Evolutionary conservation across 2,797 vertebrate species (phyloP).

Genomic region (Botia kubotai): DNA sequence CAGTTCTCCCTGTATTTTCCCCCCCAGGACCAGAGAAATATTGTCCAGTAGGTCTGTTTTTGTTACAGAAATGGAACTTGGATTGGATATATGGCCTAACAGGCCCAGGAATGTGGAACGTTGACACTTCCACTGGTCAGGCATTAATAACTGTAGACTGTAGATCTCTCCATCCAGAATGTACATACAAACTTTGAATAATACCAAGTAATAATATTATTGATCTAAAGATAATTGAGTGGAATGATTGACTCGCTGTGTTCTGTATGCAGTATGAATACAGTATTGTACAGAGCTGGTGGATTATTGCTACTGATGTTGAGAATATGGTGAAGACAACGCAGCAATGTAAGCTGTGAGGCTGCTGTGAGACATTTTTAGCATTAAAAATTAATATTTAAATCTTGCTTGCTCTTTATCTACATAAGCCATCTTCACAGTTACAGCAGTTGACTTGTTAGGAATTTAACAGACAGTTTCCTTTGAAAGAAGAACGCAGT

Average conservation of each 20-base stretch:
- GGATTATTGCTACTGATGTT: conserved; percentile 43
- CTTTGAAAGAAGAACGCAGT: background rate
- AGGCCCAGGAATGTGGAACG: background rate
- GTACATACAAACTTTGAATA: conserved; percentile 73
- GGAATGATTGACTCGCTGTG: conserved; percentile 49
- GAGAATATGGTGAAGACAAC: conserved; percentile 8
- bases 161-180: conserved; percentile 51
- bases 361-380: conserved; percentile 40
- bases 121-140: background rate
- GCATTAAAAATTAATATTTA: conserved; percentile 55
- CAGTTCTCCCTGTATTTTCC: background rate
- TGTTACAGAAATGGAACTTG: background rate
- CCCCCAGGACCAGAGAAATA: background rate
- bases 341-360: background rate
- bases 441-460: background rate
- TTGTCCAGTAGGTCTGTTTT: background rate
- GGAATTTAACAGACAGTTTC: too few species aligned
- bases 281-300: conserved; percentile 41
- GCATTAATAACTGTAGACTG: conserved; percentile 2
- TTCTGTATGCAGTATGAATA: conserved; percentile 41
- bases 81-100: background rate
- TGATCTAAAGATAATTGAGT: conserved; percentile 64
- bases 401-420: background rate
- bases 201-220: conserved; percentile 45
- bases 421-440: background rate